A percentile compares a stretch with the other conserved stretches of the same genome.
phyloP scores from a whole-genome alignment of 2,888 invertebrate genomes.

The Platycheirus albimanus region DNA sequence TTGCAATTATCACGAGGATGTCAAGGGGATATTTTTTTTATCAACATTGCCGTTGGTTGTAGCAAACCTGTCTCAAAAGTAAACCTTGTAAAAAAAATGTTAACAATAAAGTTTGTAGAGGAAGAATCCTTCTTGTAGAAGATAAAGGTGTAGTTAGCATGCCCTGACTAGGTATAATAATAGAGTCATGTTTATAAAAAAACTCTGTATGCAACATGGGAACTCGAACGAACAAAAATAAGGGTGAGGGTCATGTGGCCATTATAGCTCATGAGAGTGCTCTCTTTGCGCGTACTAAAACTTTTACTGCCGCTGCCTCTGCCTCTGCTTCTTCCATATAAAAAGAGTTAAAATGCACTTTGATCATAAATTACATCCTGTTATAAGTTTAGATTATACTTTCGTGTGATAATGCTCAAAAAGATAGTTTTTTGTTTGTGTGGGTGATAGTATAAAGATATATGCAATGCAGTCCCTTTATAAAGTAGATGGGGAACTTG shows the following conservation, averaged over 20 bases:
- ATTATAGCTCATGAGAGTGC: constrained; percentile 47
- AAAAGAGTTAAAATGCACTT: constrained; percentile 58
- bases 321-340: constrained; percentile 17
- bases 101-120: constrained; percentile 10
- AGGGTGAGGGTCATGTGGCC: constrained; percentile 57
- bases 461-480: too few relatives aligned
- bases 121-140: constrained; percentile 17
- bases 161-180: constrained; percentile 33
- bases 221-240: constrained; percentile 39
- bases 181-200: constrained; percentile 49
- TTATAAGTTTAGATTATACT: constrained; percentile 39
- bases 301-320: constrained; percentile 25
- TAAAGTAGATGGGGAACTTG: background rate
- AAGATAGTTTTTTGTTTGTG: constrained; percentile 17
- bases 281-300: constrained; percentile 40
- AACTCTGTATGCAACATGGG: constrained; percentile 32
- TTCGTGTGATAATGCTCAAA: constrained; percentile 44
- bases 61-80: constrained; percentile 26
- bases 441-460: constrained; percentile 20
- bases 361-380: constrained; percentile 59
- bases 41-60: constrained; percentile 9
- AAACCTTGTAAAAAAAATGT: constrained; percentile 12
- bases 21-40: constrained; percentile 39
- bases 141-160: background rate
- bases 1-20: constrained; percentile 64